Evolutionary conservation across 2,797 vertebrate genomes (phyloP).

Genomic region (Melanotaenia nigrans): DNA sequence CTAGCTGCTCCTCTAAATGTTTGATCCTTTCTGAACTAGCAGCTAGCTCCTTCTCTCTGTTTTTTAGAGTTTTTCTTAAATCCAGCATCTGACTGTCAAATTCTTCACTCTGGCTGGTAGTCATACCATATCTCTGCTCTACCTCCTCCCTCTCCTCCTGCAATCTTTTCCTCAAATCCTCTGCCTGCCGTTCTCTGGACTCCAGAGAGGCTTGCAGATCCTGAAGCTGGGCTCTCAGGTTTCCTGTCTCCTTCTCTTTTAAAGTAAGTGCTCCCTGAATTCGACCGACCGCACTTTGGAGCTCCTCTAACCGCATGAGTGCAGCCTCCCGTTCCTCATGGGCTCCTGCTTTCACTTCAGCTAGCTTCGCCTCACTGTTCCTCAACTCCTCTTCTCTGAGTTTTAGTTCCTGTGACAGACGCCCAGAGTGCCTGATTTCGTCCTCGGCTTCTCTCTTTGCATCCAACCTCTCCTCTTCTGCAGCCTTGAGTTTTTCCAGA

Average conservation of each 20-base stretch:
- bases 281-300: constrained; percentile 75
- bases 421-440: constrained; percentile 70
- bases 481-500: constrained; percentile 81
- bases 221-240: constrained; percentile 85
- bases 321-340: constrained; percentile 76
- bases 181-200: constrained; percentile 79
- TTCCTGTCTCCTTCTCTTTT: constrained; percentile 85
- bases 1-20: constrained; percentile 83
- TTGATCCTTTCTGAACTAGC: constrained; percentile 81
- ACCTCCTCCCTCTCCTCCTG: constrained; percentile 70
- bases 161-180: constrained; percentile 78
- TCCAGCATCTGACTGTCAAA: constrained; percentile 76
- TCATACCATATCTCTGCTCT: constrained; percentile 53
- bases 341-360: constrained; percentile 63
- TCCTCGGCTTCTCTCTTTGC: constrained; percentile 78
- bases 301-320: constrained; percentile 76
- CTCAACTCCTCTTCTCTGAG: constrained; percentile 81
- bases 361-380: constrained; percentile 75
- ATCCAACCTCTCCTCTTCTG: constrained; percentile 78
- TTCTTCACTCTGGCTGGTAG: constrained; percentile 54
- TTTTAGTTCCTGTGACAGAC: constrained; percentile 80
- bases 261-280: constrained; percentile 82
- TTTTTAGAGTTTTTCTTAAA: constrained; percentile 79
- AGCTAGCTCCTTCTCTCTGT: constrained; percentile 80
- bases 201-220: constrained; percentile 78